phyloP scores from a whole-genome alignment of 2,113 vertebrate species.

The Nyctibius bracteatus region DNA sequence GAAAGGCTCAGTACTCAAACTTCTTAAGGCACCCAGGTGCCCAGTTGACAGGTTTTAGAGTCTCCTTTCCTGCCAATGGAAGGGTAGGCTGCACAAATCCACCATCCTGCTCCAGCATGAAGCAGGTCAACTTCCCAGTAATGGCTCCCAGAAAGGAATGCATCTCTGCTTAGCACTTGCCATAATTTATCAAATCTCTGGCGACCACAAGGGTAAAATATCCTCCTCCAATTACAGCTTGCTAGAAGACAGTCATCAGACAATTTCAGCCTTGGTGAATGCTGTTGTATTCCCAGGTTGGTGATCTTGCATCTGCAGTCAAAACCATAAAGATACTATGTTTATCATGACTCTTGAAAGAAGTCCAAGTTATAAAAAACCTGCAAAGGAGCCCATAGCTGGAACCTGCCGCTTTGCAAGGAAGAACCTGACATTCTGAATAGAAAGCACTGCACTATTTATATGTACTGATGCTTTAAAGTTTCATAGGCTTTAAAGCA shows the following conservation, averaged over 20 bases:
- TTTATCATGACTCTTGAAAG: not conserved
- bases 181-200: slow-evolving; percentile 67
- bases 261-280: slow-evolving; percentile 69
- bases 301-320: slow-evolving; percentile 71
- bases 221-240: slow-evolving; percentile 40
- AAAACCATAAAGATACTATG: not conserved
- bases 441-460: not conserved
- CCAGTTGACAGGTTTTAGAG: slow-evolving; percentile 57
- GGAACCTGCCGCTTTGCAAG: not conserved
- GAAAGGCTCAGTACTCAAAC: slow-evolving; percentile 78
- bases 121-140: slow-evolving; percentile 78
- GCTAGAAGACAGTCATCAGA: slow-evolving; percentile 55
- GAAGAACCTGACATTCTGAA: not conserved
- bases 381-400: not conserved
- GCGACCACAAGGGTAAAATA: slow-evolving; percentile 36
- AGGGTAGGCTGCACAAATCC: slow-evolving; percentile 69
- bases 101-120: slow-evolving; percentile 70
- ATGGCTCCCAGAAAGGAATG: slow-evolving; percentile 72
- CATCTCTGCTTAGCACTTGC: slow-evolving; percentile 73
- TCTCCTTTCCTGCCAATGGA: slow-evolving; percentile 67
- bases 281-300: slow-evolving; percentile 66
- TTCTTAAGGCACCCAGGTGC: slow-evolving; percentile 77
- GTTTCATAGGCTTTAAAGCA: not conserved
- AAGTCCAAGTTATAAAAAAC: not conserved
- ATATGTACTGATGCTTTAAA: not conserved